Evolutionary conservation across 2,113 vertebrate genomes (phyloP).

Genomic region (Phrynosoma platyrhinos): DNA sequence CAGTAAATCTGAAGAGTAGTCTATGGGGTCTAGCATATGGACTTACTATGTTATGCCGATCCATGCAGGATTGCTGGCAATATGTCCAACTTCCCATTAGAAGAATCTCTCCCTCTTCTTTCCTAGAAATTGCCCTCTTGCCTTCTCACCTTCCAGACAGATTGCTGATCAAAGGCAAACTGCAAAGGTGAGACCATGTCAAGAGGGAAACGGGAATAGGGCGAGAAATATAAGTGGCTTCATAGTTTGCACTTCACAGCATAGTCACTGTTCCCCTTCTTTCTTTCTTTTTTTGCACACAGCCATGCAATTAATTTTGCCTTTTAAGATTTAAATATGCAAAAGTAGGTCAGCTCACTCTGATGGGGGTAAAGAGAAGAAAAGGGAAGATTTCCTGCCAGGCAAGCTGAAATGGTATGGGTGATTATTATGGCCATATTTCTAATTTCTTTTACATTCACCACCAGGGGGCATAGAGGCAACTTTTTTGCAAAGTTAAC

Average conservation of each 20-base stretch:
- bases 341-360: not conserved
- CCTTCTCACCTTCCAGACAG: too few species aligned
- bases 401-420: not conserved
- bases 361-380: not conserved
- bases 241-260: not conserved
- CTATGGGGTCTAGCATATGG: too few species aligned
- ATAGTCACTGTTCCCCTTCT: not conserved
- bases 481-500: not conserved
- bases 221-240: not conserved
- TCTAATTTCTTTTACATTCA: slow-evolving; percentile 12
- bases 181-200: too few species aligned
- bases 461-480: slow-evolving; percentile 45
- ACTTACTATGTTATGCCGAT: too few species aligned
- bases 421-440: not conserved
- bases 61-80: too few species aligned
- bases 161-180: too few species aligned
- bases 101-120: too few species aligned
- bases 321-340: not conserved
- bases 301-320: not conserved
- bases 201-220: too few species aligned
- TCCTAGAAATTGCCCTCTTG: too few species aligned
- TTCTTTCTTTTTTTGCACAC: not conserved
- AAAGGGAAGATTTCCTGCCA: too few species aligned
- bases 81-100: too few species aligned
- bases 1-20: too few species aligned